Percentiles rank a stretch among this genome's conserved stretches.
Conservation (phyloP, 2,888 invertebrate genomes). For the Melanostoma mellinum region DNA sequence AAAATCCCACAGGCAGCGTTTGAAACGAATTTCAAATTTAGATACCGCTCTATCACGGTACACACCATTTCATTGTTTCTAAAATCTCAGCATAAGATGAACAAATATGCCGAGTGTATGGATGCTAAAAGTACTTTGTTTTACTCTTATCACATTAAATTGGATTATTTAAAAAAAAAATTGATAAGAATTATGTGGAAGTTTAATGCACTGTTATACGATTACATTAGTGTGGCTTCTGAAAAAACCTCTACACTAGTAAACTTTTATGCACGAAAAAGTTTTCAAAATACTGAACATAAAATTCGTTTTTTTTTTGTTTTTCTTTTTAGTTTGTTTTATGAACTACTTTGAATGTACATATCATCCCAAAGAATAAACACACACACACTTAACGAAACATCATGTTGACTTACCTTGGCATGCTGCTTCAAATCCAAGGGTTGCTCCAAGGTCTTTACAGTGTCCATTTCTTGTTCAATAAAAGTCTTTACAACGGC, state of each 20-base stretch:
- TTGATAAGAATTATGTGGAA: slow-evolving; percentile 45
- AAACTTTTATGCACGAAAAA: no score
- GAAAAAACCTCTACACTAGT: no score
- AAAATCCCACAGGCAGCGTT: slow-evolving; percentile 42
- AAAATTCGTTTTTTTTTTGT: not conserved
- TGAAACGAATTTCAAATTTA: slow-evolving; percentile 44
- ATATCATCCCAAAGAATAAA: not conserved
- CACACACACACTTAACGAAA: not conserved
- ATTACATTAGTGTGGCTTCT: not conserved
- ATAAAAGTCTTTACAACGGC: slow-evolving; percentile 89
- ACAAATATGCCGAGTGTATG: not conserved
- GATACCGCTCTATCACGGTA: slow-evolving; percentile 24
- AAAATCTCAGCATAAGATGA: not conserved
- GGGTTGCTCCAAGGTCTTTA: slow-evolving; percentile 87
- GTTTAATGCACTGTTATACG: slow-evolving; percentile 11
- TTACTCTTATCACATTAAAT: slow-evolving; percentile 40
- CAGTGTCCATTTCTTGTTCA: slow-evolving; percentile 89
- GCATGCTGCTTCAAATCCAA: slow-evolving; percentile 87
- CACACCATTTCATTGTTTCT: slow-evolving; percentile 7
- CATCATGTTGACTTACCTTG: slow-evolving; percentile 84
- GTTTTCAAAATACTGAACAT: not conserved
- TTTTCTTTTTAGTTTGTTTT: no score
- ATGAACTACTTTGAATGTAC: no score
- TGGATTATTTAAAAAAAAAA: slow-evolving; percentile 21
- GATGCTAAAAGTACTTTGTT: slow-evolving; percentile 26